These are phyloP conservation scores for Hydrolagus affinis DNA, from an alignment of 2,113 vertebrate species.

Conservation along the genomic window DNA sequence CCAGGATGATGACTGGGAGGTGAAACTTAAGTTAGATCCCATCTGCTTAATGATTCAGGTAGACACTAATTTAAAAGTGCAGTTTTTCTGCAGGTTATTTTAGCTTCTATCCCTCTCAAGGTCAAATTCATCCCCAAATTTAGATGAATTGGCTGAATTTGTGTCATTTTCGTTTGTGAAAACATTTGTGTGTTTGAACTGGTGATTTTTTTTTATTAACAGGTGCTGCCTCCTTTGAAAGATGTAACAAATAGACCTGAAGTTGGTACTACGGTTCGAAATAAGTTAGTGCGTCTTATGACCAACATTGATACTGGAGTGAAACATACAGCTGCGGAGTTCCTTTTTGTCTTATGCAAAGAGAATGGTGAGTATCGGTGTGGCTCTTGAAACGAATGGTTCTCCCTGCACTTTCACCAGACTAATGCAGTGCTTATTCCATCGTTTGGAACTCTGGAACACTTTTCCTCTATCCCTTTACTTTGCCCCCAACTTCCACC, in stretches of 20 bases:
- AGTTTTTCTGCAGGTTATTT: no score
- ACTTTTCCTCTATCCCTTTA: no score
- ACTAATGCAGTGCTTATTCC: no score
- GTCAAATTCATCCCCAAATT: not conserved
- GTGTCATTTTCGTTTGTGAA: not conserved
- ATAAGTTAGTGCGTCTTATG: slow-evolving; percentile 95
- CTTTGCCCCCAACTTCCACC: no score
- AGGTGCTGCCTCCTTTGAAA: slow-evolving; percentile 89
- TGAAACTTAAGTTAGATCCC: not conserved
- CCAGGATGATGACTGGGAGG: no score
- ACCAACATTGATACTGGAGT: slow-evolving; percentile 89
- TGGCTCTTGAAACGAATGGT: not conserved
- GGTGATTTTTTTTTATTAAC: slow-evolving; percentile 33
- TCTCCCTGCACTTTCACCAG: no score
- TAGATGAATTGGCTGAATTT: not conserved
- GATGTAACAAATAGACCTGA: slow-evolving; percentile 88
- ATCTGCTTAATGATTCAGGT: no score
- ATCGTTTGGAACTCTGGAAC: no score
- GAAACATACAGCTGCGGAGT: slow-evolving; percentile 91
- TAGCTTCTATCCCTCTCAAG: not conserved
- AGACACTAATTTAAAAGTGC: no score
- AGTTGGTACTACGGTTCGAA: slow-evolving; percentile 80
- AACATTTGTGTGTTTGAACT: not conserved
- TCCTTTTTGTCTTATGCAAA: slow-evolving; percentile 95
- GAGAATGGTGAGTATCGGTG: slow-evolving; percentile 72